A percentile compares a stretch with the other conserved stretches of the same genome.
Evolutionary conservation across 2,113 vertebrate genomes (phyloP).

Genomic region (Hippolais icterina): DNA sequence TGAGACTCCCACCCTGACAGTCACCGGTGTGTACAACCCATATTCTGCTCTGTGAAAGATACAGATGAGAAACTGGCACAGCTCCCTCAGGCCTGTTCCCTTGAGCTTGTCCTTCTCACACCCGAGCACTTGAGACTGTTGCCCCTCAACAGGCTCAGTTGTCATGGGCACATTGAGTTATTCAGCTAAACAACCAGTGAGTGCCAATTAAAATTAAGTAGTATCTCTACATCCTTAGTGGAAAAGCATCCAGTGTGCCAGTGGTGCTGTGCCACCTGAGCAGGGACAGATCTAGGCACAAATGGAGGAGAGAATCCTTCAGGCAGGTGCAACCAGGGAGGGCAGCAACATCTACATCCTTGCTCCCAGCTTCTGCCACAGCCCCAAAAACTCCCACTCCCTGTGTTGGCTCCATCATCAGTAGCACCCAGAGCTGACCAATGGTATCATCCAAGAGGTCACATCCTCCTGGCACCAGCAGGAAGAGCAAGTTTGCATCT

Average conservation of each 20-base stretch:
- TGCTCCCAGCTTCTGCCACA: background rate
- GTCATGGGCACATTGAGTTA: background rate
- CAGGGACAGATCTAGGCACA: background rate
- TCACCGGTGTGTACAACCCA: background rate
- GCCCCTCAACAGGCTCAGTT: background rate
- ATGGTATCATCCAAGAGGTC: accelerated
- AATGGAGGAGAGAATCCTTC: background rate
- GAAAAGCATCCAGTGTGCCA: background rate
- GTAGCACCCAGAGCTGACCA: background rate
- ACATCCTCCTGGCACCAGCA: background rate
- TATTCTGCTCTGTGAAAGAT: background rate
- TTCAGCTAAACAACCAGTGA: background rate
- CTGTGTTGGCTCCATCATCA: background rate
- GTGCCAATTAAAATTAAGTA: background rate
- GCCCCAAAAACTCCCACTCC: background rate
- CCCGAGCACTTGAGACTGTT: background rate
- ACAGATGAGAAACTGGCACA: background rate
- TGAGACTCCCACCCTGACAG: background rate
- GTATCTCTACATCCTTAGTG: background rate
- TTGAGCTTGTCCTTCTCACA: background rate
- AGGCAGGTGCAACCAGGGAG: background rate
- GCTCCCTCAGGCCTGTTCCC: background rate
- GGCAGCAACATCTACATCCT: background rate
- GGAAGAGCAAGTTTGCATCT: background rate
- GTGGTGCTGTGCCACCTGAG: background rate